Evolutionary conservation across 1,140 invertebrate genomes (phyloP).

Genomic region (Panagrolaimus sp.): DNA sequence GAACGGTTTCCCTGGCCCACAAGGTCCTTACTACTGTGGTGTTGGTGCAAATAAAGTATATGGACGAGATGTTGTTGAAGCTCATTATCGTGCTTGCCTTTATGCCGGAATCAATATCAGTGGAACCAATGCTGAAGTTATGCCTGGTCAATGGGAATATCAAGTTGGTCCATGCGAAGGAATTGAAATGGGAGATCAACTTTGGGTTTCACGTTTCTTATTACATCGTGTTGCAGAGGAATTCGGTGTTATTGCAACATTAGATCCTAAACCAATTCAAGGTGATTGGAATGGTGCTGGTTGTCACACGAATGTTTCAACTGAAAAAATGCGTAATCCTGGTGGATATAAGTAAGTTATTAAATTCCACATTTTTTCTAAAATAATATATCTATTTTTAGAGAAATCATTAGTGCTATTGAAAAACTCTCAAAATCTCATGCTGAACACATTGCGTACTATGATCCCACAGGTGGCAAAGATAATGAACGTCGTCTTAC

Average conservation of each 20-base stretch:
- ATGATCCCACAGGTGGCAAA: constrained; percentile 74
- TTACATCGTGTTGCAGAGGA: constrained; percentile 80
- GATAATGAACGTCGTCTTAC: constrained; percentile 79
- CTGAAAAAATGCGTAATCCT: constrained; percentile 75
- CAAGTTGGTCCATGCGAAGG: constrained; percentile 68
- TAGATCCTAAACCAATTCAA: constrained; percentile 78
- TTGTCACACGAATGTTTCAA: constrained; percentile 80
- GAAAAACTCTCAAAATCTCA: constrained; percentile 76
- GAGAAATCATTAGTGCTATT: constrained; percentile 59
- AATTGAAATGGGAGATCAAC: constrained; percentile 75
- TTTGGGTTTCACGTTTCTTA: constrained; percentile 82
- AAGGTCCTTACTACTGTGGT: constrained; percentile 89
- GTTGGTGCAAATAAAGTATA: constrained; percentile 84
- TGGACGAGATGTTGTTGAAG: constrained; percentile 85
- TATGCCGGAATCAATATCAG: constrained; percentile 82
- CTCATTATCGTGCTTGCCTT: constrained; percentile 71
- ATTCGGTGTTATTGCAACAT: constrained; percentile 76
- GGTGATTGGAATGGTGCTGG: constrained; percentile 83
- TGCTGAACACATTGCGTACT: constrained; percentile 76
- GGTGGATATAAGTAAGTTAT: constrained; percentile 66
- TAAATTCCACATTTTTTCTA: too few species aligned
- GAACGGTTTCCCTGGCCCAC: constrained; percentile 82
- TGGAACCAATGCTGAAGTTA: constrained; percentile 87
- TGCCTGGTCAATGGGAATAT: constrained; percentile 72
- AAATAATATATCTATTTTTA: constrained; percentile 29